These are phyloP conservation scores for Petrophora chlorosata DNA, from an alignment of 2,888 invertebrate genomes.

Conservation along the genomic window DNA sequence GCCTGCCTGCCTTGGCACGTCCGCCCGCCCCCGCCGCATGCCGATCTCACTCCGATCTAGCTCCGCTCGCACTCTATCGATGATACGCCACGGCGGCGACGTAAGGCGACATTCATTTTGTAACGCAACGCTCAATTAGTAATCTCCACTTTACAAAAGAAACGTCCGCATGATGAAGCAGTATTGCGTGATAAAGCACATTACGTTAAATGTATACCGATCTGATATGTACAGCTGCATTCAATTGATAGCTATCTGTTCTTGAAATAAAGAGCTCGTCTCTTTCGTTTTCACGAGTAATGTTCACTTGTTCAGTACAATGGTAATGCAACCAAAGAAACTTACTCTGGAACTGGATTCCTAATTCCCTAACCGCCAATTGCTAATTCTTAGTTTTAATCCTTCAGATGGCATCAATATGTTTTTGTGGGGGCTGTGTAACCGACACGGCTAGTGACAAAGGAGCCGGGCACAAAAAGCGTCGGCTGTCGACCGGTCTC, in stretches of 20 bases:
- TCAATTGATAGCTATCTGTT: too few species aligned
- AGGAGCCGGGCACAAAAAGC: conserved; percentile 58
- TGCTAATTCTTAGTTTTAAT: too few species aligned
- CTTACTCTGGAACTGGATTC: too few species aligned
- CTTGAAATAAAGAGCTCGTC: too few species aligned
- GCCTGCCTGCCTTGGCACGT: conserved; percentile 81
- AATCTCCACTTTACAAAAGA: conserved; percentile 21
- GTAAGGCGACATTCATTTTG: conserved; percentile 22
- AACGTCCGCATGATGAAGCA: conserved; percentile 23
- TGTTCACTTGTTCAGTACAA: too few species aligned
- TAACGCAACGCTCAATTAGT: conserved; percentile 25
- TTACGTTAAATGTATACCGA: background rate
- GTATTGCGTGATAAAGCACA: conserved; percentile 21
- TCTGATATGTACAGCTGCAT: background rate
- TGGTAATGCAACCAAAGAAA: too few species aligned
- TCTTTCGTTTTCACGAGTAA: too few species aligned
- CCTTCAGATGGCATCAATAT: too few species aligned
- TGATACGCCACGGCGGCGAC: conserved; percentile 9
- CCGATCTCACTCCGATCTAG: conserved; percentile 58
- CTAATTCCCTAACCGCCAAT: too few species aligned
- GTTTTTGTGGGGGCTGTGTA: too few species aligned
- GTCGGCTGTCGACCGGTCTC: conserved; percentile 61
- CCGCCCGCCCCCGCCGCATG: conserved; percentile 72
- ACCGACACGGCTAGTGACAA: too few species aligned
- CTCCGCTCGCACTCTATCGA: conserved; percentile 31